Evolutionary conservation across 2,113 vertebrate genomes (phyloP).

Genomic region (Pogonocichla stellata): DNA sequence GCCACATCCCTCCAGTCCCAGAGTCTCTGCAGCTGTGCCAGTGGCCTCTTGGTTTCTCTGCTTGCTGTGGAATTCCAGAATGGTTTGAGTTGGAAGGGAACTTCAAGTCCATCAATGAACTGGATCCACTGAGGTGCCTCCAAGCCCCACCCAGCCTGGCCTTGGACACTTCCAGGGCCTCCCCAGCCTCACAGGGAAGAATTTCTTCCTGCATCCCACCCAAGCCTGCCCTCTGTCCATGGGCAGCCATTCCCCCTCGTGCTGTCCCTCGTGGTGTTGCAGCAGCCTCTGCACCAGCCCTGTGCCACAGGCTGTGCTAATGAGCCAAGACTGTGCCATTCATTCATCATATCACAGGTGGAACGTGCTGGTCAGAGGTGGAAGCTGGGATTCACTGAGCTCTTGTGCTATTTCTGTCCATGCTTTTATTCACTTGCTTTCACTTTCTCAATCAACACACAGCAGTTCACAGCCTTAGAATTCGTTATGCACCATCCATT

Average conservation of each 20-base stretch:
- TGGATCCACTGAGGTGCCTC: not conserved
- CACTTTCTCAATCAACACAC: not conserved
- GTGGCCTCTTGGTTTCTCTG: not conserved
- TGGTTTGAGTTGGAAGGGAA: not conserved
- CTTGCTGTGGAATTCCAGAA: not conserved
- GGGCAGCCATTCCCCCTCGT: not conserved
- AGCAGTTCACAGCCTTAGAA: not conserved
- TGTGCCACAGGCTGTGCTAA: accelerated
- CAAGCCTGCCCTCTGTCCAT: accelerated
- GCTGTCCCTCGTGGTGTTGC: not conserved
- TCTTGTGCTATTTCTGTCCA: not conserved
- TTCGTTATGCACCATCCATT: not conserved
- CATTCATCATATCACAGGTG: accelerated
- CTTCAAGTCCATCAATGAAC: not conserved
- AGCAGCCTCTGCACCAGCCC: accelerated
- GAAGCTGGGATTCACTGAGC: not conserved
- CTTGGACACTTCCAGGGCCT: not conserved
- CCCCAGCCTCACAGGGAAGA: not conserved
- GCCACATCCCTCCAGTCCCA: not conserved
- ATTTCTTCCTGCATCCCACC: not conserved
- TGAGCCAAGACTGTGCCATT: accelerated
- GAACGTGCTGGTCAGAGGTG: not conserved
- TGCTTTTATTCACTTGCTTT: constrained; percentile 6
- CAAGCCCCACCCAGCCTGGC: not conserved
- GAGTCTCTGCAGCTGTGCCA: not conserved